Evolutionary conservation across 2,888 invertebrate genomes (phyloP).

Genomic region (Drosophila prolongata): DNA sequence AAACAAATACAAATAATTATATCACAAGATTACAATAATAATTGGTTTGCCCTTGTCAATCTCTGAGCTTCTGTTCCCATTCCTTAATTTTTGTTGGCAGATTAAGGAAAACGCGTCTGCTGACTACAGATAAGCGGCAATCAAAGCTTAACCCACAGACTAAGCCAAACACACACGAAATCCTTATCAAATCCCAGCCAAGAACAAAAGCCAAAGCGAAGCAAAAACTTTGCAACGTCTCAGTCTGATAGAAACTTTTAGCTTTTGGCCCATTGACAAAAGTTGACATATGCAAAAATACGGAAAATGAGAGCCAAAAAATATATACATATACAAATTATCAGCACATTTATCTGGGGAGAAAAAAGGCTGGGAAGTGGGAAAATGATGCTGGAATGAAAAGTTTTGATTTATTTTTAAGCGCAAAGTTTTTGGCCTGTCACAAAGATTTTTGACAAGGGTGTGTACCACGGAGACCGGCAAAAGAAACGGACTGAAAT

Average conservation of each 20-base stretch:
- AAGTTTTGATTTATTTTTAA: conserved; percentile 81
- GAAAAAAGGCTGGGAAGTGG: conserved; percentile 3
- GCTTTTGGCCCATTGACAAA: conserved; percentile 78
- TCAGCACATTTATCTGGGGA: conserved; percentile 75
- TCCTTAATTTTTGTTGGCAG: not conserved
- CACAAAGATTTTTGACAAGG: conserved; percentile 74
- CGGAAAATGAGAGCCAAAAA: conserved; percentile 21
- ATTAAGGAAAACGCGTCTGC: conserved; percentile 7
- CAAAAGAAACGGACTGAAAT: conserved; percentile 36
- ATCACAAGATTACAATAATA: not conserved
- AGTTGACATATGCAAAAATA: conserved; percentile 76
- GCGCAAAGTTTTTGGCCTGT: conserved; percentile 74
- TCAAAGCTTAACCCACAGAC: conserved; percentile 29
- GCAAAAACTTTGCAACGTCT: conserved; percentile 41
- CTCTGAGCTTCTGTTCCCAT: not conserved
- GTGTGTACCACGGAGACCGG: conserved; percentile 41
- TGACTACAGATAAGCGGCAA: conserved; percentile 24
- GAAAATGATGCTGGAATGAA: conserved; percentile 67
- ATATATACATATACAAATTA: conserved; percentile 62
- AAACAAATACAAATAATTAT: not conserved
- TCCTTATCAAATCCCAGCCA: conserved; percentile 30
- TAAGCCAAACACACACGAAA: conserved; percentile 12
- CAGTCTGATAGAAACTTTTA: conserved; percentile 37
- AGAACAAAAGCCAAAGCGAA: conserved; percentile 29
- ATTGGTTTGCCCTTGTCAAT: not conserved